phyloP scores from a whole-genome alignment of 2,797 vertebrate species.

The Sarcophilus harrisii region DNA sequence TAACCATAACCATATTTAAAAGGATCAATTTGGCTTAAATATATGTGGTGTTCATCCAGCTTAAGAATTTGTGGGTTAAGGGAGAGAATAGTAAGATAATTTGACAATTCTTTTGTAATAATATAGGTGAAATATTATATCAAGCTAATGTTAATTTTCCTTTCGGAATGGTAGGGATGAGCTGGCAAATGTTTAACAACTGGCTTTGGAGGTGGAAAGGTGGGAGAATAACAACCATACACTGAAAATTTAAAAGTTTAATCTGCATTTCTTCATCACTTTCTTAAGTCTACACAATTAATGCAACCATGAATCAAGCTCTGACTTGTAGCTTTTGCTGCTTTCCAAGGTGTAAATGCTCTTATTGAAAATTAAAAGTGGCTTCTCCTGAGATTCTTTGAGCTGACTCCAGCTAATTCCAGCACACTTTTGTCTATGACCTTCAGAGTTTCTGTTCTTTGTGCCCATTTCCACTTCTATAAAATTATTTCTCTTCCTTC shows the following conservation, averaged over 20 bases:
- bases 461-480: background rate
- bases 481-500: background rate
- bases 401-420: conserved; percentile 3
- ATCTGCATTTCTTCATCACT: background rate
- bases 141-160: conserved; percentile 3
- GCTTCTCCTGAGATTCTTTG: background rate
- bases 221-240: background rate
- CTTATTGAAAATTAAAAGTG: background rate
- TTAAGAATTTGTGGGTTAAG: background rate
- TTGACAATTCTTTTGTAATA: background rate
- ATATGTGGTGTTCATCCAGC: background rate
- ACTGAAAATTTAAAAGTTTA: background rate
- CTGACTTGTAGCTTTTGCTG: background rate
- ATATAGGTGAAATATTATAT: conserved; percentile 7
- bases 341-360: background rate
- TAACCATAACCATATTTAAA: too few relatives aligned
- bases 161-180: background rate
- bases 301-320: background rate
- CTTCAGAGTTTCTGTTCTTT: background rate
- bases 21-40: background rate
- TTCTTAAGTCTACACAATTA: background rate
- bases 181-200: background rate
- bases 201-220: background rate
- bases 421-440: background rate
- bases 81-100: too few relatives aligned